phyloP scores from a whole-genome alignment of 1,140 invertebrate species.

The Pseudomyrmex cubaensis region DNA sequence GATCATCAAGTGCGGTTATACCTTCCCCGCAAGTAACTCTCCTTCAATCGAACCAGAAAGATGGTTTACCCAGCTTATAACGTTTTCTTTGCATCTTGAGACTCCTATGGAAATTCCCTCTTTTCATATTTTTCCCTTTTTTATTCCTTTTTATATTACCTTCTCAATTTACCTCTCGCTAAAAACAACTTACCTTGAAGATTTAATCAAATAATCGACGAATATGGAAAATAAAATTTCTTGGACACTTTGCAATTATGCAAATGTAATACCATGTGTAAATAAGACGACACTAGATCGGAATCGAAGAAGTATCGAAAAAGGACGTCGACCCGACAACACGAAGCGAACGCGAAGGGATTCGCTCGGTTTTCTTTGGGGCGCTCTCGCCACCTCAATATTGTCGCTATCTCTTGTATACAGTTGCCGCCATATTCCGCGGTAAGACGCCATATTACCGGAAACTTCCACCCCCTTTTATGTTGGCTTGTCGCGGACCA shows the following conservation, averaged over 20 bases:
- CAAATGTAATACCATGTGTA: neutral
- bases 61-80: constrained; percentile 24
- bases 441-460: constrained; percentile 82
- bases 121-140: neutral
- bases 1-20: constrained; percentile 46
- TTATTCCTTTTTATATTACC: neutral
- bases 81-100: neutral
- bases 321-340: constrained; percentile 22
- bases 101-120: neutral
- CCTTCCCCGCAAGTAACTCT: neutral
- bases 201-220: neutral
- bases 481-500: constrained; percentile 72
- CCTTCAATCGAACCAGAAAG: neutral
- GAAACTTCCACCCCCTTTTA: constrained; percentile 79
- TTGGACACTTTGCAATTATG: neutral
- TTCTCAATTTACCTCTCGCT: neutral
- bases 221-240: neutral
- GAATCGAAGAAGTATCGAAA: constrained; percentile 15
- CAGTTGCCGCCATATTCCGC: constrained; percentile 82
- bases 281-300: constrained; percentile 15
- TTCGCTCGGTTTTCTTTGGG: constrained; percentile 62
- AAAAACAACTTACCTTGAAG: neutral
- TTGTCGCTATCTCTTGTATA: constrained; percentile 84
- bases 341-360: constrained; percentile 37
- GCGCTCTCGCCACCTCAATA: constrained; percentile 75